A percentile compares a stretch with the other conserved stretches of the same genome.
Conservation (phyloP, 2,113 vertebrate genomes). For the Rhadina sibilatrix region DNA sequence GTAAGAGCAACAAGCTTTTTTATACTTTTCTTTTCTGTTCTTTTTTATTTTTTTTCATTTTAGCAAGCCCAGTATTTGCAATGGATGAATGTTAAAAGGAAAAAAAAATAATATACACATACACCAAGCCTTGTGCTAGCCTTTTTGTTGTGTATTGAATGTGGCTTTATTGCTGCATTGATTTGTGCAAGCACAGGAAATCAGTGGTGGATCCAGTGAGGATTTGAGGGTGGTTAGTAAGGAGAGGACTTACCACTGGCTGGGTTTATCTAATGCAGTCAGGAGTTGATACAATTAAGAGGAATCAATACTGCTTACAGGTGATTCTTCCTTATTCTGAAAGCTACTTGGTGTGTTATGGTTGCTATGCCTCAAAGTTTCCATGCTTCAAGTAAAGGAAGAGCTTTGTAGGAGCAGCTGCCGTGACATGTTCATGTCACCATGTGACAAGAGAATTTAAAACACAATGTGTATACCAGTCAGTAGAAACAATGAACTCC, state of each 20-base stretch:
- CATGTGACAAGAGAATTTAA: not conserved
- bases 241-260: constrained; percentile 1
- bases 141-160: constrained; percentile 69
- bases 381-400: not conserved
- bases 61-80: constrained; percentile 54
- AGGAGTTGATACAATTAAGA: not conserved
- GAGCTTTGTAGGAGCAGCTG: not conserved
- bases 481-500: not conserved
- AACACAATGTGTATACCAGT: not conserved
- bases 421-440: not conserved
- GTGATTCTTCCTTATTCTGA: not conserved
- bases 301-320: not conserved
- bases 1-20: constrained; percentile 74
- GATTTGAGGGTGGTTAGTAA: not conserved
- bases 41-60: constrained; percentile 48
- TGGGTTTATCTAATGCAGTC: not conserved
- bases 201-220: constrained; percentile 48
- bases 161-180: constrained; percentile 78
- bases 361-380: not conserved
- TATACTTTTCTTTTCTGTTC: not conserved
- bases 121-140: constrained; percentile 62
- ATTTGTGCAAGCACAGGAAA: constrained; percentile 67
- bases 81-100: constrained; percentile 62
- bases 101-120: not conserved
- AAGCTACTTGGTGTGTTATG: not conserved